phyloP scores from a whole-genome alignment of 2,888 invertebrate genomes.

The Apodemia duryi region DNA sequence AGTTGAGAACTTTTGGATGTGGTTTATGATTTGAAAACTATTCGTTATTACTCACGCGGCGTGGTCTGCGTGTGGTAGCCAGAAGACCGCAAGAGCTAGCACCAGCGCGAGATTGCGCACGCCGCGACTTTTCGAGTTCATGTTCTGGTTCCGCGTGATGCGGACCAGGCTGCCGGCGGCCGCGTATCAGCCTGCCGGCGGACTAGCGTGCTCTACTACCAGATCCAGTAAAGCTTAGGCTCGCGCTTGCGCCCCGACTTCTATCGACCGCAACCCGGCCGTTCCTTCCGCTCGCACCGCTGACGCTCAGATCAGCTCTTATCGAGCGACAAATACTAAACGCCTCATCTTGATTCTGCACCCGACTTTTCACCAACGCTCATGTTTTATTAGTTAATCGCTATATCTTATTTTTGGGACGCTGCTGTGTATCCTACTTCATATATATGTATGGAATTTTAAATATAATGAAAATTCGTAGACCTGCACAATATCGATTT shows the following conservation, averaged over 20 bases:
- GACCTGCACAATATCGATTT: no score
- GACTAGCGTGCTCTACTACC: constrained; percentile 48
- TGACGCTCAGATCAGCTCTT: constrained; percentile 54
- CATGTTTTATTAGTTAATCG: background rate
- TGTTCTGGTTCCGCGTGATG: constrained; percentile 51
- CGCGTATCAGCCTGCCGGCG: constrained; percentile 62
- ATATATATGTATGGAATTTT: no score
- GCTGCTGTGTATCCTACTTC: background rate
- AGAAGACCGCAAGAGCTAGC: constrained; percentile 58
- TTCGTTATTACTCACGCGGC: constrained; percentile 59
- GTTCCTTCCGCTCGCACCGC: constrained; percentile 42
- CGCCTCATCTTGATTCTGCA: constrained; percentile 41
- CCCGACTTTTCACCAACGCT: constrained; percentile 34
- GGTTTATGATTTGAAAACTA: background rate
- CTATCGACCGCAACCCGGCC: constrained; percentile 62
- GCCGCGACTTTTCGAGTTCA: constrained; percentile 61
- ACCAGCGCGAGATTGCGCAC: constrained; percentile 62
- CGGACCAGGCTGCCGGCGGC: constrained; percentile 62
- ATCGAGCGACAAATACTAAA: constrained; percentile 56
- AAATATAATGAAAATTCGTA: no score
- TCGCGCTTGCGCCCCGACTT: constrained; percentile 56
- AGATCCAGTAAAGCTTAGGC: constrained; percentile 43
- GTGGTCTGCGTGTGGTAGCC: constrained; percentile 57
- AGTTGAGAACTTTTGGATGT: background rate
- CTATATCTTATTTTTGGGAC: background rate